These are phyloP conservation scores for Drosophila birchii DNA, from an alignment of 2,888 invertebrate genomes.

Conservation along the genomic window DNA sequence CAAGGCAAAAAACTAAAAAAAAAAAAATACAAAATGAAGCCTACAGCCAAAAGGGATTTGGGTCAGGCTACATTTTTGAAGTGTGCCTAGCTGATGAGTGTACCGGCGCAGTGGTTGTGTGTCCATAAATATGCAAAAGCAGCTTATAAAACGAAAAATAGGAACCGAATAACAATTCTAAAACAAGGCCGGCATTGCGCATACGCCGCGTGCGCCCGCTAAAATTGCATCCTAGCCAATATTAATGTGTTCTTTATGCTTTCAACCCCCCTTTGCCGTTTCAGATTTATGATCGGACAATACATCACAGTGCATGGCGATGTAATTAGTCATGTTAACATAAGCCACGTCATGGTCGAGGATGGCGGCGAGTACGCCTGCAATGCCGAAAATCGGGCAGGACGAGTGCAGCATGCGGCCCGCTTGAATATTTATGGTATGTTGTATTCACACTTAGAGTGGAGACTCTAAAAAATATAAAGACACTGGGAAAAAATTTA, in stretches of 20 bases:
- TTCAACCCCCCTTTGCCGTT: constrained; percentile 36
- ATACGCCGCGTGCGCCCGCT: constrained; percentile 49
- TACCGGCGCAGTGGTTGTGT: constrained; percentile 28
- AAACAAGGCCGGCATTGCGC: constrained; percentile 66
- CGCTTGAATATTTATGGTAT: constrained; percentile 92
- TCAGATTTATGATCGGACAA: constrained; percentile 91
- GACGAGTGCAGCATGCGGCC: constrained; percentile 90
- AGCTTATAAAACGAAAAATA: constrained; percentile 9
- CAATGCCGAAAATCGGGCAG: constrained; percentile 90
- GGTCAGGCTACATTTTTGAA: constrained; percentile 73
- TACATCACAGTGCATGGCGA: constrained; percentile 92
- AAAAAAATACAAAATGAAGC: constrained; percentile 64
- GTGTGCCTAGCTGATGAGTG: constrained; percentile 57
- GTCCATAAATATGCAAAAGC: constrained; percentile 60
- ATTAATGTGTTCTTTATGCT: constrained; percentile 57
- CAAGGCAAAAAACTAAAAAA: constrained; percentile 7
- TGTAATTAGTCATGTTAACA: constrained; percentile 93
- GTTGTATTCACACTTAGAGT: constrained; percentile 67
- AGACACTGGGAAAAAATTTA: neutral
- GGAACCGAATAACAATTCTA: constrained; percentile 50
- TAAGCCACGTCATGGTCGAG: constrained; percentile 91
- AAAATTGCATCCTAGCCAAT: constrained; percentile 54
- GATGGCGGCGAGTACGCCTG: constrained; percentile 93
- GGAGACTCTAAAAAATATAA: constrained; percentile 16
- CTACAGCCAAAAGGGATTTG: constrained; percentile 69